Percentiles rank a stretch among this genome's conserved stretches.
Evolutionary conservation across 2,888 invertebrate genomes (phyloP).

Genomic region (Anarsia innoxiella): DNA sequence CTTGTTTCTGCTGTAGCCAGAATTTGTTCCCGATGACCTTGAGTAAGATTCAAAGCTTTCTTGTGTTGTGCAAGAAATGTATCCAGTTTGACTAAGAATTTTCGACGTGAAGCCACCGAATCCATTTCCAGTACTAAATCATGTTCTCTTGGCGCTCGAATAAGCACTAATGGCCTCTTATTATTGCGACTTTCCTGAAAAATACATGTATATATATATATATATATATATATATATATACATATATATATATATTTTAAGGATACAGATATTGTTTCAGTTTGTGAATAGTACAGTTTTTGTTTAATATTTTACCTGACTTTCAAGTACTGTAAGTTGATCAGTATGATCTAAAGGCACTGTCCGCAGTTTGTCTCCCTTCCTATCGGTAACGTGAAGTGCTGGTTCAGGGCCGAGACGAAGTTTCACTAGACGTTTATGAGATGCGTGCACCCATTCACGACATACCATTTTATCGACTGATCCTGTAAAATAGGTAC

Average conservation of each 20-base stretch:
- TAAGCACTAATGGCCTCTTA: constrained; percentile 86
- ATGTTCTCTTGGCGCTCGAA: constrained; percentile 90
- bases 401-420: constrained; percentile 93
- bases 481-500: constrained; percentile 77
- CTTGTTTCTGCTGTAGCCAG: constrained; percentile 94
- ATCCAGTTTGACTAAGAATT: constrained; percentile 91
- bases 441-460: constrained; percentile 95
- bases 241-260: no score
- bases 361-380: constrained; percentile 91
- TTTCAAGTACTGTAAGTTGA: constrained; percentile 89
- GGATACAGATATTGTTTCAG: no score
- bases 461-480: constrained; percentile 95
- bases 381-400: constrained; percentile 90
- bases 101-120: constrained; percentile 84
- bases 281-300: background rate
- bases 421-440: constrained; percentile 90
- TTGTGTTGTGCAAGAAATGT: constrained; percentile 88
- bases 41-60: constrained; percentile 83
- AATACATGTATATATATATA: no score
- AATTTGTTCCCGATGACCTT: constrained; percentile 89
- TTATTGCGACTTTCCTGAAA: constrained; percentile 78
- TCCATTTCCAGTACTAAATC: constrained; percentile 95
- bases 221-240: no score
- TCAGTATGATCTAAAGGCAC: constrained; percentile 86
- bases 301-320: constrained; percentile 83